Percentiles rank a stretch among this genome's conserved stretches.
phyloP scores from a whole-genome alignment of 2,113 vertebrate genomes.

The Hydropotes inermis region DNA sequence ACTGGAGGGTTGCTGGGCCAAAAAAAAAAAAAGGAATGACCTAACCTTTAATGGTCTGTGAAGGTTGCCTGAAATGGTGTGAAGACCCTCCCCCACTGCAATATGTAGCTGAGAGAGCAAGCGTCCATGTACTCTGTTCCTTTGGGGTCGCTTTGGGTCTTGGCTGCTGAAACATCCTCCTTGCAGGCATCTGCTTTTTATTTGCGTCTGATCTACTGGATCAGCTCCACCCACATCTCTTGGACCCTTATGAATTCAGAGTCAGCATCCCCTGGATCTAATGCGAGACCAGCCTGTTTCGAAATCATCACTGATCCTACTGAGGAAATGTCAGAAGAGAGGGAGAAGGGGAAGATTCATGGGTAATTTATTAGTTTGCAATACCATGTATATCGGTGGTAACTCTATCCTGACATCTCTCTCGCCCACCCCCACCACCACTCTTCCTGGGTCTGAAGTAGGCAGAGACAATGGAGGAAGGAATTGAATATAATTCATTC shows the following conservation, averaged over 20 bases:
- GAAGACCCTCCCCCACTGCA: background rate
- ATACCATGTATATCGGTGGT: background rate
- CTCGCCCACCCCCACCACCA: background rate
- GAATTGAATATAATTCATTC: background rate
- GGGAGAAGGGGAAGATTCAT: background rate
- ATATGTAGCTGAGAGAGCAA: background rate
- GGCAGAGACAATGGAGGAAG: background rate
- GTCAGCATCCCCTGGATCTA: background rate
- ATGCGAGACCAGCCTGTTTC: background rate
- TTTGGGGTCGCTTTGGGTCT: background rate
- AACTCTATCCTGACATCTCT: background rate
- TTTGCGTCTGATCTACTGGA: background rate
- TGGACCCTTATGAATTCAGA: background rate
- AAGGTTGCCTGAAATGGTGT: background rate
- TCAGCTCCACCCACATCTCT: background rate
- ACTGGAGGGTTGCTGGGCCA: background rate
- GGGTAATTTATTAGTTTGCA: conserved; percentile 39
- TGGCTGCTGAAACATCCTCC: background rate
- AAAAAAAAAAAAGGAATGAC: background rate
- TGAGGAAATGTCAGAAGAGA: background rate
- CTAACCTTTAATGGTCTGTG: background rate
- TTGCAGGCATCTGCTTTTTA: background rate
- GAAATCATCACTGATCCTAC: background rate
- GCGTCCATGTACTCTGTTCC: background rate
- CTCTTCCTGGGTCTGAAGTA: background rate